Evolutionary conservation across 2,797 vertebrate genomes (phyloP).

Genomic region (Malacoctenus gilli): DNA sequence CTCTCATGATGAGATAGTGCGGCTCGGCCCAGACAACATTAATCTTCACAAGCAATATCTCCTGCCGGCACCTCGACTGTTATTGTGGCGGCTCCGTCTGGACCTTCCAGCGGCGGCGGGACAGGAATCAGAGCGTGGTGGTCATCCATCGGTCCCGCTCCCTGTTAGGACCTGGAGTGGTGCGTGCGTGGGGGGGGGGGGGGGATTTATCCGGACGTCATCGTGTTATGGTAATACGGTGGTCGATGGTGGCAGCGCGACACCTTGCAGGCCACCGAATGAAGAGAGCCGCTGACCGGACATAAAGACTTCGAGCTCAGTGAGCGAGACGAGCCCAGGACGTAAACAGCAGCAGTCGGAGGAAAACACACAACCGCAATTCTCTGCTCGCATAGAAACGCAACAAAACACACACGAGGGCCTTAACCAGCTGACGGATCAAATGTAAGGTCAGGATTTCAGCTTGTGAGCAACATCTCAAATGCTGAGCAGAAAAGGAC

Average conservation of each 20-base stretch:
- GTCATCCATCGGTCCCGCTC: constrained; percentile 5
- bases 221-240: constrained; percentile 21
- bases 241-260: constrained; percentile 31
- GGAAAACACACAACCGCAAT: constrained; percentile 10
- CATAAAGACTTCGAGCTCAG: constrained; percentile 24
- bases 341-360: constrained; percentile 25
- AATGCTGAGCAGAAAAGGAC: too few relatives aligned
- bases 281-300: constrained; percentile 40
- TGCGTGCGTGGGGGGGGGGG: constrained; percentile 6
- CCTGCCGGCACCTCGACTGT: constrained; percentile 4
- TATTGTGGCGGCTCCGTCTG: background rate
- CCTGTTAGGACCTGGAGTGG: background rate
- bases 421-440: too few relatives aligned
- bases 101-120: background rate
- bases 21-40: constrained; percentile 5
- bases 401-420: too few relatives aligned
- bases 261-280: constrained; percentile 21
- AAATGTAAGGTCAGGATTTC: too few relatives aligned
- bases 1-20: constrained; percentile 12
- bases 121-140: constrained; percentile 4
- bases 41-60: constrained; percentile 9
- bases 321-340: constrained; percentile 27
- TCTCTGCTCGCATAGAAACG: too few relatives aligned
- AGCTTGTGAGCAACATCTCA: too few relatives aligned
- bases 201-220: too few relatives aligned